Evolutionary conservation across 2,888 invertebrate species (phyloP).

Genomic region (Athetis lepigone): DNA sequence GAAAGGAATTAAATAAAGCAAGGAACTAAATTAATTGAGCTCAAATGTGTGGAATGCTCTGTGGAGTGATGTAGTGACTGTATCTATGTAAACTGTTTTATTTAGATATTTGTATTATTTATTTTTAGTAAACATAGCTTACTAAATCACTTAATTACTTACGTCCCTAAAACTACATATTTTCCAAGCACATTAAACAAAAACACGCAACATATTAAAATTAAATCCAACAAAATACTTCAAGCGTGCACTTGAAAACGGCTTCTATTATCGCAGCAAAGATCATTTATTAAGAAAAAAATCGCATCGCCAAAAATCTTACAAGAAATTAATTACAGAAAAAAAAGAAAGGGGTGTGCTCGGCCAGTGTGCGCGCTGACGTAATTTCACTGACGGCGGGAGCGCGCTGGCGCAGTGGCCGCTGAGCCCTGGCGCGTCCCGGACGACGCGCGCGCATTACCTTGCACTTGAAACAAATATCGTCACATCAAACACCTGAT

Average conservation of each 20-base stretch:
- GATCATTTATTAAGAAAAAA: slow-evolving; percentile 70
- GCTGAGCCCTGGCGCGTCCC: slow-evolving; percentile 82
- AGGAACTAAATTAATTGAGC: slow-evolving; percentile 53
- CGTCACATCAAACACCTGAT: slow-evolving; percentile 53
- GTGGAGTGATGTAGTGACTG: slow-evolving; percentile 5
- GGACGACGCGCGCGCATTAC: slow-evolving; percentile 73
- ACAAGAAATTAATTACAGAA: slow-evolving; percentile 88
- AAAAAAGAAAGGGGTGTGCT: slow-evolving; percentile 88
- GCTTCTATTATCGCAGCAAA: slow-evolving; percentile 54
- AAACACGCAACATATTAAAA: slow-evolving; percentile 26
- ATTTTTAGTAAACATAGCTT: not conserved
- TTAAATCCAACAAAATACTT: slow-evolving; percentile 45
- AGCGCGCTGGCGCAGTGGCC: slow-evolving; percentile 81
- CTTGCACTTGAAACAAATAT: slow-evolving; percentile 56
- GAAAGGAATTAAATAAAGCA: slow-evolving; percentile 18
- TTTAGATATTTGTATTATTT: not conserved
- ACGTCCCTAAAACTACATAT: not conserved
- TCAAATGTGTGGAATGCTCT: slow-evolving; percentile 35
- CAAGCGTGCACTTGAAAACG: slow-evolving; percentile 35
- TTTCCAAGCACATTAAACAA: not conserved
- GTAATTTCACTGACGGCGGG: slow-evolving; percentile 83
- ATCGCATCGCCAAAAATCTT: slow-evolving; percentile 80
- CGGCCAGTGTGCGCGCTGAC: slow-evolving; percentile 82
- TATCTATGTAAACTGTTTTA: slow-evolving; percentile 1
- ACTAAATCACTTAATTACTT: not conserved